These are phyloP conservation scores for Toxotes lorentzi DNA, from an alignment of 2,797 vertebrate species.

Conservation along the genomic window DNA sequence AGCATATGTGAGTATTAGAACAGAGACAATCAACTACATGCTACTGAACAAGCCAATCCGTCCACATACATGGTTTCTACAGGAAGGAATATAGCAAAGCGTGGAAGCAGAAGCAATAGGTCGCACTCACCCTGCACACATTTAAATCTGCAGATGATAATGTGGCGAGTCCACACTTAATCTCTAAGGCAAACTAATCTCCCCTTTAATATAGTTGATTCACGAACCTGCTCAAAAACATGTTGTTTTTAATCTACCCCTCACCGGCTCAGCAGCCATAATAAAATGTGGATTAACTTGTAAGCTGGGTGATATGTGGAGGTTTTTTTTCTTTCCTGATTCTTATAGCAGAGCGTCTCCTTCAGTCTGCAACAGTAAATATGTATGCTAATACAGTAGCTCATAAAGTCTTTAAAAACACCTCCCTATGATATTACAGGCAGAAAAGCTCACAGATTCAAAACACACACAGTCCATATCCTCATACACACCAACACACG, in stretches of 20 bases:
- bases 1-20: neutral
- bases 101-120: constrained; percentile 27
- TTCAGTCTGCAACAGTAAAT: constrained; percentile 80
- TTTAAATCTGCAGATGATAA: constrained; percentile 74
- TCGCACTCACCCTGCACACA: constrained; percentile 35
- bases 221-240: constrained; percentile 84
- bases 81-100: constrained; percentile 21
- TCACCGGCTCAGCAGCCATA: constrained; percentile 81
- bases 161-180: constrained; percentile 74
- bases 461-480: constrained; percentile 22
- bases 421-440: constrained; percentile 64
- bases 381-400: constrained; percentile 83
- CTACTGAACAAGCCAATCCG: constrained; percentile 29
- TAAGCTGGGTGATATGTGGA: constrained; percentile 80
- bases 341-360: constrained; percentile 69
- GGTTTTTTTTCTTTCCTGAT: constrained; percentile 48
- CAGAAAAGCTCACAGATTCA: constrained; percentile 53
- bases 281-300: constrained; percentile 88
- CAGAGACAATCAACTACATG: constrained; percentile 6
- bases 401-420: constrained; percentile 81
- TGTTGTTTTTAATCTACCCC: constrained; percentile 87
- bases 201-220: constrained; percentile 86
- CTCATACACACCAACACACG: constrained; percentile 39
- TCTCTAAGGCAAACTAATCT: constrained; percentile 85
- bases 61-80: constrained; percentile 15